Percentiles rank a stretch among this genome's conserved stretches.
These are phyloP conservation scores for Allobates femoralis DNA, from an alignment of 2,797 vertebrate species.

Conservation along the genomic window DNA sequence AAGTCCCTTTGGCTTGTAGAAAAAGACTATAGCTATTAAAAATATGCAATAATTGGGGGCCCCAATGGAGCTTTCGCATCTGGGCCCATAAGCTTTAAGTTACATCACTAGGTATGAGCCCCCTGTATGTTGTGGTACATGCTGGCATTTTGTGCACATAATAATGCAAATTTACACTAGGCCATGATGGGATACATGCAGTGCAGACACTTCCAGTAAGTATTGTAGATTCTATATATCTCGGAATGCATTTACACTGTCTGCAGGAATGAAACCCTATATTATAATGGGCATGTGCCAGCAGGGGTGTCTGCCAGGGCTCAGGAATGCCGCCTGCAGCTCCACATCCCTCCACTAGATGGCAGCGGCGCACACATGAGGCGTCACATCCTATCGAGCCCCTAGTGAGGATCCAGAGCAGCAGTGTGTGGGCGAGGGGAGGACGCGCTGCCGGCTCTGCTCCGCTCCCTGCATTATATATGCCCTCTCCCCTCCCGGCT, in stretches of 20 bases:
- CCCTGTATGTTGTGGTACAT: neutral
- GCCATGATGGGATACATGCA: neutral
- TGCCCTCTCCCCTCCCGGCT: conserved; percentile 51
- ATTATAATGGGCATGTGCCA: neutral
- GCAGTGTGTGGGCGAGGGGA: conserved; percentile 32
- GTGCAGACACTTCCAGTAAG: neutral
- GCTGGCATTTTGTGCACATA: neutral
- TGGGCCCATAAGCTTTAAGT: too few species aligned
- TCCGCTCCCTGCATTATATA: conserved; percentile 37
- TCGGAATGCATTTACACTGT: neutral
- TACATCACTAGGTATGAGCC: too few species aligned
- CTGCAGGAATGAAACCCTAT: neutral
- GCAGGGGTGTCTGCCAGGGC: neutral
- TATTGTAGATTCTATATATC: neutral
- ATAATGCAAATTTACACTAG: neutral
- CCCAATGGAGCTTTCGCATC: too few species aligned
- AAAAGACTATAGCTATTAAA: too few species aligned
- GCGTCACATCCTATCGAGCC: conserved; percentile 51
- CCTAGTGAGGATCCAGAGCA: neutral
- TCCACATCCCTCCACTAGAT: conserved; percentile 8
- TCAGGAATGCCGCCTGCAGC: neutral
- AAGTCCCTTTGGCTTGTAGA: too few species aligned
- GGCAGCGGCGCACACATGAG: neutral
- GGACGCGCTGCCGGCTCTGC: conserved; percentile 56
- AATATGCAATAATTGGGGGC: too few species aligned